Base-by-base conservation (phyloP, 2,113 vertebrate genomes). In the Cyrtonyx montezumae region DNA sequence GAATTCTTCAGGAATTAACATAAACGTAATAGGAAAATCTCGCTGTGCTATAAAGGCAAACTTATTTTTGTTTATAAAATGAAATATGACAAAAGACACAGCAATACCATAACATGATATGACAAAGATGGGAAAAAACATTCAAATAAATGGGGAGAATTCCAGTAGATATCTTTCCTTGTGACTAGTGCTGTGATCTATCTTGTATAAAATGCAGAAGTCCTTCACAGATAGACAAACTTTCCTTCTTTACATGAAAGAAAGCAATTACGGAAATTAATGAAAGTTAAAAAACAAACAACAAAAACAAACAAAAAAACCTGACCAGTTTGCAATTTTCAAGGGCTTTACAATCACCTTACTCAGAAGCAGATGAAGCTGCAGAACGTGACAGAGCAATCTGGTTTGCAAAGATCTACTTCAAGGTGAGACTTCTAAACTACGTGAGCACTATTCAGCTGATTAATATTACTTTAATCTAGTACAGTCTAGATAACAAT, bases 321-420 rank as follows among this genome's bases (percentile, higher is more conserved):
- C 40, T 13, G 23, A 63, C 62, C 81, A 86, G 36, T 65, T 80
- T 74, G 37, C 14, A 87, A 16, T 89, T 94, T 79, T 82, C 84
- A 96, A 92, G 81, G 78, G 88, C 88, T 93, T 82, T 28, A 77
- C 46, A 56, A 55, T 88, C 90, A 85, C 56, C 75, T 89, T 82
- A 43, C 32, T 79, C 36, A 28, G 55, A 94, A 79, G 53, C 28
- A 88, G 40, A 79, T 32, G 25, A 82, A 86, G 75, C 40, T 88
- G 62, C 67, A 90, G 69, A 80, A 88, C 0, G 1, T 63, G 82
- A 90, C 69, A 84, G 37, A 90, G 40, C 49, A 62, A 46, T 79
- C 37, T 87, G 32, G 9, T 77, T 87, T 88, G 51, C 49, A 81
- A 93, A 36, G 26, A 84, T 71, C 45, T 59, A 26, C 63, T 82